Evolutionary conservation across 2,797 vertebrate genomes (phyloP).

Genomic region (Thaleichthys pacificus): DNA sequence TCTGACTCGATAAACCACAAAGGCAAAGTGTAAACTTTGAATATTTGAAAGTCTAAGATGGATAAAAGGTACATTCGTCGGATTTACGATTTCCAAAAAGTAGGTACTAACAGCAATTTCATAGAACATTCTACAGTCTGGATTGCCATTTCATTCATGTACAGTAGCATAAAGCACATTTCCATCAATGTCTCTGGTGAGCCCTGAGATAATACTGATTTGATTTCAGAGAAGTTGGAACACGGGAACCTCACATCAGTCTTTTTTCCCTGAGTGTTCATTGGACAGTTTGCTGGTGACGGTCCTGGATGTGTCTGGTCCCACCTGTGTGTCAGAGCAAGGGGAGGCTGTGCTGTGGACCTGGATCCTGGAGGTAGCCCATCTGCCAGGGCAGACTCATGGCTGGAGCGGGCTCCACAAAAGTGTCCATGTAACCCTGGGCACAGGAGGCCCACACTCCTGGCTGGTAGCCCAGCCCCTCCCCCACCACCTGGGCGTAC

Average conservation of each 20-base stretch:
- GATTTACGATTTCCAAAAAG: conserved; percentile 27
- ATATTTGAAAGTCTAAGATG: not conserved
- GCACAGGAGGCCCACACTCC: conserved; percentile 68
- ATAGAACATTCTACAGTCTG: conserved; percentile 49
- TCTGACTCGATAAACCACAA: not conserved
- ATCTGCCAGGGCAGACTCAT: conserved; percentile 78
- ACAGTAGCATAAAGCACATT: conserved; percentile 1
- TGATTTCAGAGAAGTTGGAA: conserved; percentile 31
- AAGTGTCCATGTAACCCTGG: conserved; percentile 68
- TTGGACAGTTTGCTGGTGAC: conserved; percentile 25
- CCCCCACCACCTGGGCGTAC: conserved; percentile 54
- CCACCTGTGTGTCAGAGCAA: conserved; percentile 54
- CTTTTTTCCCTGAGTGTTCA: conserved; percentile 34
- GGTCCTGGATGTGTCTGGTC: conserved; percentile 2
- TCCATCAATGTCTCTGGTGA: not conserved
- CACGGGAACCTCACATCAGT: conserved; percentile 15
- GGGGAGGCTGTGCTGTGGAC: conserved; percentile 69
- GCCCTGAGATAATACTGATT: conserved; percentile 38
- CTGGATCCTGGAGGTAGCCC: conserved; percentile 73
- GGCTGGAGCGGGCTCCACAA: conserved; percentile 56
- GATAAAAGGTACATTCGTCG: conserved; percentile 29
- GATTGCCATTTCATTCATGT: conserved; percentile 34
- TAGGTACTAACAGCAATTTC: conserved; percentile 8
- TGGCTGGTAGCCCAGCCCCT: conserved; percentile 62
- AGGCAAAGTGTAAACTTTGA: not conserved